Evolutionary conservation across 2,797 vertebrate genomes (phyloP).

Genomic region (Halcyon smyrnensis): DNA sequence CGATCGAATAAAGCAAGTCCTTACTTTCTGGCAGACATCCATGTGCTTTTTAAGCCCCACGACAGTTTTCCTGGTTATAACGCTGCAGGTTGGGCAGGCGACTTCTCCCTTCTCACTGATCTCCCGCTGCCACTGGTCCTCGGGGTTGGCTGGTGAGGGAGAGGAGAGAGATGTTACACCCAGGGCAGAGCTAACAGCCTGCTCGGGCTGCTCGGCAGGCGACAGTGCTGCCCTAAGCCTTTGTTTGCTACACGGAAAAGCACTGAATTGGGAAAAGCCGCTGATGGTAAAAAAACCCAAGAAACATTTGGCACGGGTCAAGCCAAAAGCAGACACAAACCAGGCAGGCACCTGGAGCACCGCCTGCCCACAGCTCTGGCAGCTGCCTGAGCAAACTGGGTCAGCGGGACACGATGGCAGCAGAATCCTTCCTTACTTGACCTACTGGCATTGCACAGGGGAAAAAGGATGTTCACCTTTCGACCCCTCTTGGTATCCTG

Average conservation of each 20-base stretch:
- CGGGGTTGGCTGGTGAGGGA: slow-evolving; percentile 72
- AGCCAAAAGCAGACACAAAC: neutral
- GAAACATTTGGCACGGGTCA: neutral
- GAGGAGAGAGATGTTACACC: neutral
- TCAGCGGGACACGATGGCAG: no score
- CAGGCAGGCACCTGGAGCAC: neutral
- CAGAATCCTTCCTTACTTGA: no score
- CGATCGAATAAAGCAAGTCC: neutral
- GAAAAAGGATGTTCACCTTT: neutral
- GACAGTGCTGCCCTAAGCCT: neutral
- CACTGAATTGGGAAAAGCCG: neutral
- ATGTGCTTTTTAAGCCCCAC: slow-evolving; percentile 96
- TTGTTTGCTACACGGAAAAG: neutral
- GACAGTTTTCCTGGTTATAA: slow-evolving; percentile 92
- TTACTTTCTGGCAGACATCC: slow-evolving; percentile 97
- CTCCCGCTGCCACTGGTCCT: slow-evolving; percentile 89
- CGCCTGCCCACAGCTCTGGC: neutral
- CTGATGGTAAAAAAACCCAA: neutral
- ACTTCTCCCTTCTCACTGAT: slow-evolving; percentile 92
- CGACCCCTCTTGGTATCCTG: neutral
- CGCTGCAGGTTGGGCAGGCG: slow-evolving; percentile 90
- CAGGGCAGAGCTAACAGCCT: neutral
- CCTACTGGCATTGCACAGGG: neutral
- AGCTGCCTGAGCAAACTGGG: neutral
- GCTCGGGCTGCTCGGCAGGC: neutral